These are phyloP conservation scores for Chiloscyllium punctatum DNA, from an alignment of 2,797 vertebrate genomes.

Conservation along the genomic window DNA sequence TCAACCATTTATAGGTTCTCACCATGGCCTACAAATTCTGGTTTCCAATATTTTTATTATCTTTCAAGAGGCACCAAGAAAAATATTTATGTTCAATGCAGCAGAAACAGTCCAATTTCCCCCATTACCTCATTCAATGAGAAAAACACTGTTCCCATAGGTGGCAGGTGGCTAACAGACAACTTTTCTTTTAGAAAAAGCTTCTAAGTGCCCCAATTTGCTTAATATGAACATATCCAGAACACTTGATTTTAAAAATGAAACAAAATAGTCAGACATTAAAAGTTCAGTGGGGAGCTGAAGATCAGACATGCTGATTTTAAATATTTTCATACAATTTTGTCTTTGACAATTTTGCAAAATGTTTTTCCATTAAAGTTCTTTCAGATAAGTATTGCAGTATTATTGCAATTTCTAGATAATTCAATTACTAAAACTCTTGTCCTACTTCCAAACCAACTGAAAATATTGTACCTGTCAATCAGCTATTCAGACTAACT, in stretches of 20 bases:
- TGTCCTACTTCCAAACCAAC: neutral
- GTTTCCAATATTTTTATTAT: slow-evolving; percentile 49
- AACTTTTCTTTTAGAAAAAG: neutral
- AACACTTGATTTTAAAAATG: neutral
- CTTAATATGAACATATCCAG: neutral
- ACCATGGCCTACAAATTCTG: slow-evolving; percentile 52
- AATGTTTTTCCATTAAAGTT: neutral
- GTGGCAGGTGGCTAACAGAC: slow-evolving; percentile 42
- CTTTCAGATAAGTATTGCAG: neutral
- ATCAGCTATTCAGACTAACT: neutral
- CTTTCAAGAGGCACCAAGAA: slow-evolving; percentile 59
- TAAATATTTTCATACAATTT: neutral
- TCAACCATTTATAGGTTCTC: slow-evolving; percentile 56
- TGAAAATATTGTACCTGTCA: neutral
- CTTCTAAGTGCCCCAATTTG: neutral
- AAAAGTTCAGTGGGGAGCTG: neutral
- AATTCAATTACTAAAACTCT: neutral
- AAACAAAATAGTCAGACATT: neutral
- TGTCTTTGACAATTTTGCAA: neutral
- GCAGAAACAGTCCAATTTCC: slow-evolving; percentile 56
- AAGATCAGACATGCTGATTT: no score
- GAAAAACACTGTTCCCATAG: slow-evolving; percentile 42
- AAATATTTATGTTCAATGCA: slow-evolving; percentile 65
- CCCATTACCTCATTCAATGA: slow-evolving; percentile 55
- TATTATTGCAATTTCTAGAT: neutral